Base-by-base conservation (phyloP, 2,797 vertebrate genomes). In the Pitangus sulphuratus region DNA sequence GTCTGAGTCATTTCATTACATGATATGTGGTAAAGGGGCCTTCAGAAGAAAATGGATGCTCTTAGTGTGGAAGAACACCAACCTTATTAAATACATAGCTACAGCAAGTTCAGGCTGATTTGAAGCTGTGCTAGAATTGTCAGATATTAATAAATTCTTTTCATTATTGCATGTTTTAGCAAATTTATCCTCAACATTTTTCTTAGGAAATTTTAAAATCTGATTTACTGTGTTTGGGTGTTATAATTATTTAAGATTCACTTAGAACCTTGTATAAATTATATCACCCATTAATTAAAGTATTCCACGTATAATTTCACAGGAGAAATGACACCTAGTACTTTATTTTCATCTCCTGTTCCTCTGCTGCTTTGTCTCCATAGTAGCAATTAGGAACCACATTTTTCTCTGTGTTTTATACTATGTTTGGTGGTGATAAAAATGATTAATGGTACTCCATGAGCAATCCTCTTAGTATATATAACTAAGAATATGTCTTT, bases 381-480 rank as follows among this genome's bases (percentile, higher is more conserved):
- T 58, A 90, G 69, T 7, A 93, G 94, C 95, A 95, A 95, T 91
- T 96, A 95, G 83, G 58, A 94, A 53, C 66, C 47, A 62, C 65
- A 42, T 89, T 89, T 92, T 90, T 79, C 30, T 91, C 4, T 71
- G 35, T 69, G 72, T 75, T 94, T 84, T 61, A 93, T 77, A 65
- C 92, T 87, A 40, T 56, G 82, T 91, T 95, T 91, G 66, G 50
- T 85, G 56, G 76, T 3, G 56, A 90, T 95, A 92, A 95, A 91
- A 85, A 87, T 91, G 84, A 96, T 92, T 93, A 81, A 93, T 80
- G 82, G 26, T 91, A 48, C 48, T 71, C n/a, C 0, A 0, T 65
- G 81, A 91, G 28, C 80, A 89, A 80, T 89, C 71, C 70, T 76
- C 33, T 74, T 78, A 45, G 57, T 89, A 68, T 84, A 75, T 92